phyloP scores from a whole-genome alignment of 1,140 invertebrate genomes.

The Aculops lycopersici region DNA sequence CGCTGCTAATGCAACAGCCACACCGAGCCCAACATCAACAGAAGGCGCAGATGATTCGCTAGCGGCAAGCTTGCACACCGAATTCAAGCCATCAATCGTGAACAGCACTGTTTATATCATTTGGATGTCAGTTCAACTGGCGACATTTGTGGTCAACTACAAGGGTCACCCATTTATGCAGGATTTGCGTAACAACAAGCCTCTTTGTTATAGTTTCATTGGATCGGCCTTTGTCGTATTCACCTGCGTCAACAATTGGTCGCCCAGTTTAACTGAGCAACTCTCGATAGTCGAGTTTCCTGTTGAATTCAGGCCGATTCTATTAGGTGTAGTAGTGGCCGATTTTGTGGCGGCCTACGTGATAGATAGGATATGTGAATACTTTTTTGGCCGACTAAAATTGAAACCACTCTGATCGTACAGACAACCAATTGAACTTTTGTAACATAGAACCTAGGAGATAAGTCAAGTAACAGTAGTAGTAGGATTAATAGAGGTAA shows the following conservation, averaged over 20 bases:
- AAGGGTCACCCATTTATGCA: conserved; percentile 98
- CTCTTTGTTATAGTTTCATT: conserved; percentile 56
- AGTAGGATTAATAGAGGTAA: too few relatives aligned
- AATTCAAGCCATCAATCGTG: conserved; percentile 65
- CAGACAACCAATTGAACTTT: too few relatives aligned
- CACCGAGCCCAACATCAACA: neutral
- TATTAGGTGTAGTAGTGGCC: conserved; percentile 38
- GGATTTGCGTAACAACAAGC: conserved; percentile 57
- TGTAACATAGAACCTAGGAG: too few relatives aligned
- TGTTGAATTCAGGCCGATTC: conserved; percentile 43
- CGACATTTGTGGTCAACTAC: conserved; percentile 96
- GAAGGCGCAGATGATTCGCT: neutral
- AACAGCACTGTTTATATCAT: conserved; percentile 97
- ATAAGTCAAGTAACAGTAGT: too few relatives aligned
- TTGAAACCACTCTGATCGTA: conserved; percentile 11
- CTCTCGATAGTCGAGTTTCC: conserved; percentile 72
- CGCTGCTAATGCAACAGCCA: neutral
- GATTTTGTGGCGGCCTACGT: conserved; percentile 49
- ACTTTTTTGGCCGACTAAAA: conserved; percentile 50
- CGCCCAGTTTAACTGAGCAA: conserved; percentile 38
- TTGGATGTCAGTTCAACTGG: conserved; percentile 77
- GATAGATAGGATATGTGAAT: conserved; percentile 48
- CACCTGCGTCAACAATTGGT: conserved; percentile 32
- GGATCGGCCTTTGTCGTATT: conserved; percentile 35
- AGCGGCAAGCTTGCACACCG: conserved; percentile 31